These are phyloP conservation scores for Drosophila sp. DNA, from an alignment of 1,140 invertebrate genomes.

Conservation along the genomic window DNA sequence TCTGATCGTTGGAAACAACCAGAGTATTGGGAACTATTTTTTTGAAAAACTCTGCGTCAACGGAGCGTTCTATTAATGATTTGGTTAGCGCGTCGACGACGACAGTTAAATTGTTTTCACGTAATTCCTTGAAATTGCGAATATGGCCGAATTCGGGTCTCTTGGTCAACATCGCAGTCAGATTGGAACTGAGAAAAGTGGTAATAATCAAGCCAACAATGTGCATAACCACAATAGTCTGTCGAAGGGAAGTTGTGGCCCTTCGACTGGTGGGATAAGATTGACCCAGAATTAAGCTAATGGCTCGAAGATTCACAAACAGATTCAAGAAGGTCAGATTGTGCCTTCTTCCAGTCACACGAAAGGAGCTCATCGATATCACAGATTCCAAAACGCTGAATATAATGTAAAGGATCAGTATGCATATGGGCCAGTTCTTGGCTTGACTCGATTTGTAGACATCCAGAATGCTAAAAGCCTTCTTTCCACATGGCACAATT, in stretches of 20 bases:
- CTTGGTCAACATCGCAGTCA: constrained; percentile 42
- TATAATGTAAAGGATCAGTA: constrained; percentile 14
- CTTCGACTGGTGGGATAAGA: constrained; percentile 14
- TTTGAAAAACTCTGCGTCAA: neutral
- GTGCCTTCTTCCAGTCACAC: neutral
- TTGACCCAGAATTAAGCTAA: constrained; percentile 38
- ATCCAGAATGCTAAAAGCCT: neutral
- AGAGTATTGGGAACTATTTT: neutral
- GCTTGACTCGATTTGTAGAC: neutral
- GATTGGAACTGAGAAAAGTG: constrained; percentile 35
- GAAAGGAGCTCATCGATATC: neutral
- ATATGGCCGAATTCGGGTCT: neutral
- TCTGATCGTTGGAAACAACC: neutral
- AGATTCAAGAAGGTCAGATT: neutral
- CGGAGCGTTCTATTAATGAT: neutral
- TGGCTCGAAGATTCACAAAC: constrained; percentile 35
- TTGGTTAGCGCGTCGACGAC: neutral
- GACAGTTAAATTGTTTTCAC: constrained; percentile 24
- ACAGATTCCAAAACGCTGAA: constrained; percentile 33
- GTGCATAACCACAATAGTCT: constrained; percentile 35
- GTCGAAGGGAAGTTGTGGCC: constrained; percentile 16
- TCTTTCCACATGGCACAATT: constrained; percentile 28
- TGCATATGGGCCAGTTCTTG: neutral
- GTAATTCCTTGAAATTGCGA: constrained; percentile 28
- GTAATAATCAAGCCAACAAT: constrained; percentile 36